Evolutionary conservation across 2,888 invertebrate genomes (phyloP), one percentile per base, ranked within the genome.

Genomic region (Andrena minutula): DNA sequence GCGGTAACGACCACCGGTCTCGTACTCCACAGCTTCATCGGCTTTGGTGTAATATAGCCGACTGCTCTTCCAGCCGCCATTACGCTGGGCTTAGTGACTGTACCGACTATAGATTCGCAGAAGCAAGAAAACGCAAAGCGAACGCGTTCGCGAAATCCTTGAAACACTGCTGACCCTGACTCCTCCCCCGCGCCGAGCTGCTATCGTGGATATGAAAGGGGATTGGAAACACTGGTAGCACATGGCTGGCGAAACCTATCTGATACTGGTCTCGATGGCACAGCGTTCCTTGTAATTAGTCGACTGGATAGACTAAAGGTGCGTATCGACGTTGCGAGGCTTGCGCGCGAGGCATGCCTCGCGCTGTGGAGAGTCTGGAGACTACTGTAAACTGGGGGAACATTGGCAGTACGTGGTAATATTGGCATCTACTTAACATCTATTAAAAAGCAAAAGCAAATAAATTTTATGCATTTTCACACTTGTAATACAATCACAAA

Each of bases 251-350:
- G 72, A 80, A 80, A 68, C 84, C 77, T 77, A 84, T 87, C 89
- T 88, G 84, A 88, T 86, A 80, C 84, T 79, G 79, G 85, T 82
- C 82, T 82, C 86, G 90, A 91, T 91, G 91, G 88, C 82, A 80
- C 85, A 86, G 88, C 89, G 88, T 91, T 90, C 90, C 89, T 86
- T 89, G 90, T 92, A 92, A 92, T 92, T 92, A 90, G 16, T 41
- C 41, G 4, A 16, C 41, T 41, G 41, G 1, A 41, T 16, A 41
- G 41, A 41, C 41, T 41, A 41, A n/a, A n/a, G n/a, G n/a, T n/a
- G n/a, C n/a, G n/a, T n/a, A n/a, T n/a, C n/a, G n/a, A n/a, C n/a
- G n/a, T n/a, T n/a, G n/a, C n/a, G n/a, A n/a, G n/a, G n/a, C n/a
- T n/a, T n/a, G n/a, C n/a, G n/a, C n/a, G n/a, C n/a, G n/a, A n/a